These are phyloP conservation scores for Enoplosus armatus DNA, from an alignment of 2,797 vertebrate genomes.

Conservation along the genomic window DNA sequence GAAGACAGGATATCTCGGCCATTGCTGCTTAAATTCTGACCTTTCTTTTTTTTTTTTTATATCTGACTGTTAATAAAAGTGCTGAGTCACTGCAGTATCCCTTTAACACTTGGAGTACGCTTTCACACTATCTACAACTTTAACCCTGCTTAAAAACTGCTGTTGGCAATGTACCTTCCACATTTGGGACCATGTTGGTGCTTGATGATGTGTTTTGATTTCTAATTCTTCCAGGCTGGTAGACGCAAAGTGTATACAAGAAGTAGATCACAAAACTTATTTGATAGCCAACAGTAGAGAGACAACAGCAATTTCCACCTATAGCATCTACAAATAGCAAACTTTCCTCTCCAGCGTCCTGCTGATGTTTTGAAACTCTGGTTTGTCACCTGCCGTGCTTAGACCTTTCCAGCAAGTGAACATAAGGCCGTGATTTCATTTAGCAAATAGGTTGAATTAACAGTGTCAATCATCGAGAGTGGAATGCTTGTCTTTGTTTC, in stretches of 20 bases:
- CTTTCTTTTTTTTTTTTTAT: too few relatives aligned
- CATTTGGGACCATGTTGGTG: too few relatives aligned
- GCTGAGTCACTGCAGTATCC: too few relatives aligned
- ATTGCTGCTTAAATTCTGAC: background rate
- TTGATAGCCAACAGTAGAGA: background rate
- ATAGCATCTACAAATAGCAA: background rate
- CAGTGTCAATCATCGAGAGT: background rate
- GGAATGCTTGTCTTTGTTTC: background rate
- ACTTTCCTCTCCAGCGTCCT: background rate
- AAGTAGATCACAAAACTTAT: too few relatives aligned
- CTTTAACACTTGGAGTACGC: background rate
- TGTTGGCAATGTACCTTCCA: too few relatives aligned
- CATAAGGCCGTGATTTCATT: background rate
- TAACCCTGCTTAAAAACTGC: too few relatives aligned
- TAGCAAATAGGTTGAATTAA: conserved; percentile 10
- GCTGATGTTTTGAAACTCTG: background rate
- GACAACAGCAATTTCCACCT: background rate
- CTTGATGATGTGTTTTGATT: background rate
- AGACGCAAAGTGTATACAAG: too few relatives aligned
- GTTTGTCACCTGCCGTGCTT: background rate
- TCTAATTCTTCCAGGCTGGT: background rate
- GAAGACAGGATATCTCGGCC: background rate
- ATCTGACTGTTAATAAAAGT: too few relatives aligned
- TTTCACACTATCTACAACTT: background rate
- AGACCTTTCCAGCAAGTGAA: background rate